Evolutionary conservation across 2,797 vertebrate species (phyloP).

Genomic region (Diplodus puntazzo): DNA sequence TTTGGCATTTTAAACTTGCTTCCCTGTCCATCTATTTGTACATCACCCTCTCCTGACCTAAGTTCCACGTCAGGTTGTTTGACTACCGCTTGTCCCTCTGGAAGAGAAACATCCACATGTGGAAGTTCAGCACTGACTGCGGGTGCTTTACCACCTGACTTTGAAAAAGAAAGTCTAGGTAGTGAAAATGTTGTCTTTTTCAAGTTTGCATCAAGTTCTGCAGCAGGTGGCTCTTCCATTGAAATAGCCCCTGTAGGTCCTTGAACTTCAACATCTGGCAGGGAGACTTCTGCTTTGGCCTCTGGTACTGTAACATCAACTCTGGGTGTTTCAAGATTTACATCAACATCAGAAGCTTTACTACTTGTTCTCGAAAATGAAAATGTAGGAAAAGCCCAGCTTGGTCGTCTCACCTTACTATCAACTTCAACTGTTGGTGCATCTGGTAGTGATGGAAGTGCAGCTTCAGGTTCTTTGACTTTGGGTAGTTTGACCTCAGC

Average conservation of each 20-base stretch:
- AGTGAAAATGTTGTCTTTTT: conserved; percentile 68
- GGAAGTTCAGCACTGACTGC: conserved; percentile 43
- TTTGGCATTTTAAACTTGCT: conserved; percentile 45
- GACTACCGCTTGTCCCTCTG: conserved; percentile 43
- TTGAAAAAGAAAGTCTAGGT: conserved; percentile 75
- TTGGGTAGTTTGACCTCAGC: conserved; percentile 34
- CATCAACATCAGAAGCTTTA: conserved; percentile 39
- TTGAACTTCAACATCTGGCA: conserved; percentile 37
- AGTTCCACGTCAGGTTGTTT: neutral
- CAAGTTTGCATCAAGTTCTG: conserved; percentile 50
- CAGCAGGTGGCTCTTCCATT: conserved; percentile 32
- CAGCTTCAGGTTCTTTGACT: conserved; percentile 21
- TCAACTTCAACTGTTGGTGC: conserved; percentile 40
- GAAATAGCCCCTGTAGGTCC: conserved; percentile 10
- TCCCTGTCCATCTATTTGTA: conserved; percentile 13
- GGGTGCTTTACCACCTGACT: conserved; percentile 53
- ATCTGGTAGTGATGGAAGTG: conserved; percentile 21
- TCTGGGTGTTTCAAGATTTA: conserved; percentile 52
- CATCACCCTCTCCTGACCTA: too few species aligned
- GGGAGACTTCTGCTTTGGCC: conserved; percentile 38
- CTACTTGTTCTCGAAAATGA: conserved; percentile 38
- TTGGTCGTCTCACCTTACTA: conserved; percentile 41
- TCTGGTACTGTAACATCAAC: conserved; percentile 47
- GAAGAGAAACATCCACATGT: conserved; percentile 47
- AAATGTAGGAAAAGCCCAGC: conserved; percentile 42